phyloP scores from a whole-genome alignment of 2,797 vertebrate genomes.

The Craterocephalus amniculus region DNA sequence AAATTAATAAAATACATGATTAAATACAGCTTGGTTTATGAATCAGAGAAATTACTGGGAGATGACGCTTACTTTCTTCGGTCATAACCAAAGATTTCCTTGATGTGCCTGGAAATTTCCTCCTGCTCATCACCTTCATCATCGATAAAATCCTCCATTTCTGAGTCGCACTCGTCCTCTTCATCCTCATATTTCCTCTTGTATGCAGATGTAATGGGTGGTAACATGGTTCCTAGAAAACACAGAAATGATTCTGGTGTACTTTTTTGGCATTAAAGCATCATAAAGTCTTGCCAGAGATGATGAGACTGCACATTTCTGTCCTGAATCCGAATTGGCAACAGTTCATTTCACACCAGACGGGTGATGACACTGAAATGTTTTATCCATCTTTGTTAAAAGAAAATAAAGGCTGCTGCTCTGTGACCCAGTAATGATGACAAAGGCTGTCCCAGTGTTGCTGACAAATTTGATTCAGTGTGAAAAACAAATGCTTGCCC shows the following conservation, averaged over 20 bases:
- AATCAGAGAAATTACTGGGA: neutral
- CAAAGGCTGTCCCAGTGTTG: slow-evolving; percentile 42
- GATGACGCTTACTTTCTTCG: slow-evolving; percentile 81
- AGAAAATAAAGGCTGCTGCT: neutral
- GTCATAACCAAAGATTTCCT: slow-evolving; percentile 97
- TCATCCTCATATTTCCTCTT: slow-evolving; percentile 91
- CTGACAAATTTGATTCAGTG: slow-evolving; percentile 56
- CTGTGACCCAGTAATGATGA: slow-evolving; percentile 38
- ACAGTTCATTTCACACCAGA: neutral
- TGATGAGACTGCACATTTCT: neutral
- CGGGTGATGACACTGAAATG: slow-evolving; percentile 6
- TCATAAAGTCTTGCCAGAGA: too few relatives aligned
- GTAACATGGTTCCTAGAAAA: slow-evolving; percentile 78
- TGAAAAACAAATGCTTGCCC: slow-evolving; percentile 37
- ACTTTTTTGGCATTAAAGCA: neutral
- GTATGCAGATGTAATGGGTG: slow-evolving; percentile 87
- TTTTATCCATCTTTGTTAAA: slow-evolving; percentile 21
- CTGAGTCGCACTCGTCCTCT: slow-evolving; percentile 93
- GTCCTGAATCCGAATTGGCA: neutral
- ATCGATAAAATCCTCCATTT: slow-evolving; percentile 99
- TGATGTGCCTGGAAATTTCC: slow-evolving; percentile 95
- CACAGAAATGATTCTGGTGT: neutral
- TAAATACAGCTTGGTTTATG: neutral
- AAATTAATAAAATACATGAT: slow-evolving; percentile 1
- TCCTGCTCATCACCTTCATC: slow-evolving; percentile 90